phyloP scores from a whole-genome alignment of 2,113 vertebrate genomes.

The Solea solea region DNA sequence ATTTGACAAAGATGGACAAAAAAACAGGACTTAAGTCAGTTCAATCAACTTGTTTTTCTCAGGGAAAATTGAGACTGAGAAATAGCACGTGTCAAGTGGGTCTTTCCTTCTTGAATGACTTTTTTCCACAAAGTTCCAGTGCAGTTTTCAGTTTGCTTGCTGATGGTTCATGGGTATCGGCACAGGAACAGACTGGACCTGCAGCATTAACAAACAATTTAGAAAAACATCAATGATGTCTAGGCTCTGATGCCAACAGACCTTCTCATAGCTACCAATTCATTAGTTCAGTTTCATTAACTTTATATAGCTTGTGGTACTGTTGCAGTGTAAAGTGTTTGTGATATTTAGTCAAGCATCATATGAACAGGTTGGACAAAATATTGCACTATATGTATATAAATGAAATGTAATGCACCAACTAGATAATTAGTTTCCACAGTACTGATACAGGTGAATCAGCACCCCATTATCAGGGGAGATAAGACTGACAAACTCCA shows the following conservation, averaged over 20 bases:
- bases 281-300: neutral
- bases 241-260: too few species aligned
- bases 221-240: neutral
- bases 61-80: conserved; percentile 18
- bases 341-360: neutral
- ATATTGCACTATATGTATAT: neutral
- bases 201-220: conserved; percentile 12
- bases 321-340: neutral
- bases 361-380: neutral
- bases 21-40: conserved; percentile 2
- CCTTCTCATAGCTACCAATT: neutral
- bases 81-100: conserved; percentile 16
- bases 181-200: conserved; percentile 67
- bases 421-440: neutral
- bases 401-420: neutral
- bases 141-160: conserved; percentile 30
- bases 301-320: neutral
- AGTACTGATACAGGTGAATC: neutral
- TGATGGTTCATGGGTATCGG: conserved; percentile 33
- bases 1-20: conserved; percentile 2
- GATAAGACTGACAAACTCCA: too few species aligned
- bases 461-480: neutral
- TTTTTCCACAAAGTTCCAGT: conserved; percentile 10
- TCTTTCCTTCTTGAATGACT: conserved; percentile 21
- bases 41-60: conserved; percentile 17